phyloP scores from a whole-genome alignment of 1,140 invertebrate genomes.

The silkworm (Bombyx mori) region ASM3026992v2 NC_085124.1:1976501-1977000 shows the following conservation, averaged over 20 bases:
- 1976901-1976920: conserved; percentile 57
- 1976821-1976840: conserved; percentile 66
- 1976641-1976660: conserved; percentile 90
- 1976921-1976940: conserved; percentile 55
- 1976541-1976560: conserved; percentile 3
- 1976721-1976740: background rate
- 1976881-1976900: conserved; percentile 64
- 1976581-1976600: conserved; percentile 67
- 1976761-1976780: too few relatives aligned
- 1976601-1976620: conserved; percentile 93
- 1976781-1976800: too few relatives aligned
- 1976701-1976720: background rate
- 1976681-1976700: conserved; percentile 10
- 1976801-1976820: conserved; percentile 32
- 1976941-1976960: conserved; percentile 44
- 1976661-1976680: conserved; percentile 74
- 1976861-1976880: conserved; percentile 67
- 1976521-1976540: too few relatives aligned
- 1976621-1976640: conserved; percentile 93
- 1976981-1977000: conserved; percentile 10
- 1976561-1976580: conserved; percentile 13
- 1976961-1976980: conserved; percentile 33
- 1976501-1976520: background rate
- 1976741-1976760: too few relatives aligned
- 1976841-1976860: conserved; percentile 72